Conservation (phyloP, 2,113 vertebrate species). For the zebrafish (Danio rerio) region DNA sequence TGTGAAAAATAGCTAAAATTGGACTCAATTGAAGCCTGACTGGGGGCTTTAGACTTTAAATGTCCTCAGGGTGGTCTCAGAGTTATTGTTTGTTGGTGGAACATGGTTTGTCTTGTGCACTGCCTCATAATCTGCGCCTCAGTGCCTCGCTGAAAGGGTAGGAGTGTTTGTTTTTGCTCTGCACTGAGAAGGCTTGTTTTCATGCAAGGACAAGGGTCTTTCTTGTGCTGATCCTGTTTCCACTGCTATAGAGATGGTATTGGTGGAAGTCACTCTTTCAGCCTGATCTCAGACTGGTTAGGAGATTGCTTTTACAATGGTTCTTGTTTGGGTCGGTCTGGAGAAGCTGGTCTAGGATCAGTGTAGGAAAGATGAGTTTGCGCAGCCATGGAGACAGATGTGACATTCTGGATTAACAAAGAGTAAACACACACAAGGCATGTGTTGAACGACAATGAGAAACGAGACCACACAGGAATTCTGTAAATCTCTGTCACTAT, state of each 20-base stretch:
- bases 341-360: constrained; percentile 9
- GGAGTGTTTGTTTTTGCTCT: constrained; percentile 62
- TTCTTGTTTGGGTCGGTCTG: background rate
- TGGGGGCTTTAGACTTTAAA: constrained; percentile 9
- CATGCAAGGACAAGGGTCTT: constrained; percentile 36
- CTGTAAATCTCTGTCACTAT: background rate
- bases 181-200: constrained; percentile 54
- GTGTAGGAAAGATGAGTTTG: constrained; percentile 20
- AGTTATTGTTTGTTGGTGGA: constrained; percentile 28
- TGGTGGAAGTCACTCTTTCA: constrained; percentile 20
- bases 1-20: background rate
- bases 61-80: constrained; percentile 17
- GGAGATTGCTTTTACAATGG: constrained; percentile 32
- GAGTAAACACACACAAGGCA: constrained; percentile 57
- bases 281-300: constrained; percentile 16
- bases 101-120: constrained; percentile 29
- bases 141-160: constrained; percentile 62
- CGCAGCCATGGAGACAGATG: constrained; percentile 40
- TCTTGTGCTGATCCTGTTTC: constrained; percentile 28
- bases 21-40: background rate
- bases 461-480: constrained; percentile 31
- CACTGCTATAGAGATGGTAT: constrained; percentile 46
- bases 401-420: constrained; percentile 36
- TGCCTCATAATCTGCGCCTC: constrained; percentile 42
- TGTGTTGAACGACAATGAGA: constrained; percentile 46